Evolutionary conservation across 2,113 vertebrate genomes (phyloP), one percentile per base, ranked within the genome.

Genomic region (Ibidorhyncha struthersii): DNA sequence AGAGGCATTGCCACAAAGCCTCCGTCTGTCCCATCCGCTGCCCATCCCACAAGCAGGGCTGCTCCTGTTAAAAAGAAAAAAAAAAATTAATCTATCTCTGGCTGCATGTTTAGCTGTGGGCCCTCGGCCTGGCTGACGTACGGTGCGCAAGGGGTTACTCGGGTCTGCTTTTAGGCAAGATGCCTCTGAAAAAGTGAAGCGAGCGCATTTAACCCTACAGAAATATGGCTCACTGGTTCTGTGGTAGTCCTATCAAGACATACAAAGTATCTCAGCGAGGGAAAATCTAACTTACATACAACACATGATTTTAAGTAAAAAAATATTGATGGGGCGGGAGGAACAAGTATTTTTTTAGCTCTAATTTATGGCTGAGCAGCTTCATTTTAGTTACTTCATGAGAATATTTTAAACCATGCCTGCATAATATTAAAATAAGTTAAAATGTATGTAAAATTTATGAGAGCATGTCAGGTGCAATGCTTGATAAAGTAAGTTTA

Each of bases 401-500:
- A 93, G 96, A 95, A 97, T 97, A 98, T 97, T 98, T 98, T 96
- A 97, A 98, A 97, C 95, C 91, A 90, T 96, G 90, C 88, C 95
- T 90, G 97, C 97, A 98, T 96, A 90, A 96, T 98, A 98, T 98
- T 98, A 98, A 98, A 98, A 97, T 98, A 98, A 98, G 98, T 97
- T 98, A 97, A 98, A 98, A 98, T 96, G 92, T 95, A 98, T 97
- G 98, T 97, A 98, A 98, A 97, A 98, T 98, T 98, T 98, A 98
- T 98, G 98, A 98, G 98, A 97, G 93, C 91, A 96, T 97, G 97
- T 98, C 98, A 98, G 97, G 97, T 98, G 94, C 98, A 98, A 98
- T 97, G 97, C 96, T 98, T 98, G 98, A 98, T 98, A 98, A 98
- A 98, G 97, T 97, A 98, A 98, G 97, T 97, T 97, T 98, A 98